Conservation (phyloP, 2,797 vertebrate species). For the Oceanodroma leucorhoa region DNA sequence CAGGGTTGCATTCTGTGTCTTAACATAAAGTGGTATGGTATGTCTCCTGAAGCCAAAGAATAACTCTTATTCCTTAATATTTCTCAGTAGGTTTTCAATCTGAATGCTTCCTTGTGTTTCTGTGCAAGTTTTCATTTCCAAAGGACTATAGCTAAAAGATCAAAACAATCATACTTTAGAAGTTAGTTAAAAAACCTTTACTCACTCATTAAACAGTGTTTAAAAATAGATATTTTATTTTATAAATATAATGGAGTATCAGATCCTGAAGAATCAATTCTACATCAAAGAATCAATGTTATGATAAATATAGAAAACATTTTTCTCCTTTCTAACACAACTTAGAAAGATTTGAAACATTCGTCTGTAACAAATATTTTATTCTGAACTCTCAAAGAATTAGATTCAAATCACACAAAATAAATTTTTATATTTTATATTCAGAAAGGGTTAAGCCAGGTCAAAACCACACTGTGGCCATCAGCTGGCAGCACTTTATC, state of each 20-base stretch:
- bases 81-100: background rate
- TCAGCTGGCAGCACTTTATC: background rate
- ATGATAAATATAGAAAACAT: background rate
- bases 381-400: background rate
- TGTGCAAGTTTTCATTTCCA: background rate
- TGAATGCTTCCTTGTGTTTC: background rate
- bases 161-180: constrained; percentile 4
- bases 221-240: constrained; percentile 21
- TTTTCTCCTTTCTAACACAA: background rate
- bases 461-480: background rate
- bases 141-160: background rate
- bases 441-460: background rate
- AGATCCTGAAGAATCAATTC: constrained; percentile 14
- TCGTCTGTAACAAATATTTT: background rate
- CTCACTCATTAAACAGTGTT: background rate
- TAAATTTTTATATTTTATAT: background rate
- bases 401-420: background rate
- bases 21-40: background rate
- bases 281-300: constrained; percentile 14
- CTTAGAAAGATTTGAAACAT: background rate
- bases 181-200: background rate
- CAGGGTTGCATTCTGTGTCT: background rate
- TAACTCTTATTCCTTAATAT: background rate
- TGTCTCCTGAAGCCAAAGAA: background rate
- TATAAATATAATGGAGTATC: background rate